Evolutionary conservation across 2,888 invertebrate species (phyloP), one percentile per base, ranked within the genome.

Genomic region (Drosophila longiperda): DNA sequence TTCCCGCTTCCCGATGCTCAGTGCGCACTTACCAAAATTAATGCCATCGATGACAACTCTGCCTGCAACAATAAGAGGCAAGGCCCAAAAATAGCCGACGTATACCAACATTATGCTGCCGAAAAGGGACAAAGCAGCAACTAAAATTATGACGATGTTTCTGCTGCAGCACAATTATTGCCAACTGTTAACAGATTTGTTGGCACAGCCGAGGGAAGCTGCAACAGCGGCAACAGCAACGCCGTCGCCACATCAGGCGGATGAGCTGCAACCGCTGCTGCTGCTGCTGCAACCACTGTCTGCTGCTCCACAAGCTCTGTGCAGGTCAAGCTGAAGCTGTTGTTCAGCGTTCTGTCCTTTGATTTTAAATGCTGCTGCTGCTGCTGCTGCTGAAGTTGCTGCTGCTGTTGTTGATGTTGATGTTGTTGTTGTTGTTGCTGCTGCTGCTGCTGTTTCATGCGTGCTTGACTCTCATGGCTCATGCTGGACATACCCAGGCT

Each of bases 101-200:
- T 54, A 73, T 40, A 63, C 50, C 74, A 63, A 53, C 74, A 79
- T 82, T 79, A 79, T 79, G 80, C 57, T 80, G 66, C 38, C 70
- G 53, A 66, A 81, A 85, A 81, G 80, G 75, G 76, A 82, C 87
- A 82, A 82, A 85, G 84, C 83, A 88, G 89, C 76, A 68, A 65
- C 77, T 73, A 68, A 91, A 91, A 89, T 87, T 89, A 91, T 91
- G 86, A 90, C 61, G 81, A 83, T 48, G 81, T 60, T 71, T 73
- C 89, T 75, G 63, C 74, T 81, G 82, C 90, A 71, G 65, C 87
- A 90, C 90, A 87, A 92, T 91, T 92, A 92, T 92, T 90, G 90
- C 90, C 90, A 89, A 91, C 92, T 92, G 92, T 91, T 92, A 92
- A 92, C 83, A 92, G 92, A 92, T 92, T 92, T 92, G 92, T 92